Evolutionary conservation across 2,888 invertebrate genomes (phyloP), one percentile per base, ranked within the genome.

Genomic region (Andrena fulva): DNA sequence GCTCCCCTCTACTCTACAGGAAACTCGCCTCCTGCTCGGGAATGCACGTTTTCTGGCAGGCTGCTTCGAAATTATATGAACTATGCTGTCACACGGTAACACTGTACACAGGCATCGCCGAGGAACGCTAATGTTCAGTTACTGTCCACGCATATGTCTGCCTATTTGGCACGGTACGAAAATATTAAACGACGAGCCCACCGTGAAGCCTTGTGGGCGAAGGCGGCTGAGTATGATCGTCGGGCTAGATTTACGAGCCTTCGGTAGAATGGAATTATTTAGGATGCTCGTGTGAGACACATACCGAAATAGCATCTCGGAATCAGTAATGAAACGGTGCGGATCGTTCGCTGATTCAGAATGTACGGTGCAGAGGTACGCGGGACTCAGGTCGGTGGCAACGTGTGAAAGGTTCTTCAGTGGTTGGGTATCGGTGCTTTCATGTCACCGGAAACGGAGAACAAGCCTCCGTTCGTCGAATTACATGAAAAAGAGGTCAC

Each of bases 401-500:
- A 78, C 76, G 74, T 70, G 77, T 75, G 87, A 85, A 85, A 84
- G 85, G 77, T 75, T 72, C 69, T 75, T 63, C 73, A 48, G 62
- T 59, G 71, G 66, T 77, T 77, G 67, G 67, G 69, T 76, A 83
- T 81, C 80, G 84, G 72, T 80, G 80, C 76, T 88, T 83, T 85
- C 88, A 42, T 80, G 76, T 73, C 82, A 85, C 88, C 88, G 87
- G 89, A 87, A 87, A 84, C 68, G 48, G 77, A 70, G 85, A 86
- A 77, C 77, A 70, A 77, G 78, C 72, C 79, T 76, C 78, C 56
- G 86, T 83, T 82, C 83, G 85, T 85, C 85, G 82, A 85, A 85
- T 82, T 82, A 82, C 63, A 62, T 31, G 78, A 79, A 83, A 89
- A 89, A 87, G 89, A 77, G 89, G 89, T 89, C 89, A 87, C 87